These are phyloP conservation scores for Maccullochella peelii DNA, from an alignment of 2,113 vertebrate species.

Conservation along the genomic window DNA sequence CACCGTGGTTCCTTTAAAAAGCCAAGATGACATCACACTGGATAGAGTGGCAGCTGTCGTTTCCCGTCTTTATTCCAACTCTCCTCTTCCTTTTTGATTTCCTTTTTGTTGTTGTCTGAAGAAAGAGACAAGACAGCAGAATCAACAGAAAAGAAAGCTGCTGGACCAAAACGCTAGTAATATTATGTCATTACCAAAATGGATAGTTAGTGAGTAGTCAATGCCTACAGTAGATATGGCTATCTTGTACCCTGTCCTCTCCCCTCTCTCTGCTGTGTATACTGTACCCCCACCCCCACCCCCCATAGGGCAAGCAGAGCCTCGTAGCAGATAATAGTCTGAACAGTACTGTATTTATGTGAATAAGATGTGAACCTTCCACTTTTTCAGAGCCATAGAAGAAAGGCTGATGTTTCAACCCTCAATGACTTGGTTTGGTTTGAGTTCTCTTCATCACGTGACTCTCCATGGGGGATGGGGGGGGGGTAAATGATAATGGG, in stretches of 20 bases:
- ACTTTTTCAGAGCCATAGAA: conserved; percentile 49
- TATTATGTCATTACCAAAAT: conserved; percentile 83
- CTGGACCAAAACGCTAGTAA: conserved; percentile 78
- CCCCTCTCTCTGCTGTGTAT: conserved; percentile 43
- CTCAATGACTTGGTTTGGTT: conserved; percentile 8
- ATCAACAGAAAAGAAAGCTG: conserved; percentile 83
- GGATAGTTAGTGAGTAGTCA: conserved; percentile 87
- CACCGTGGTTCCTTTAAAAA: conserved; percentile 30
- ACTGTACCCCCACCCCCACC: conserved; percentile 74
- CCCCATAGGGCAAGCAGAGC: conserved; percentile 86
- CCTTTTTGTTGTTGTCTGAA: conserved; percentile 68
- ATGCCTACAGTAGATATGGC: conserved; percentile 87
- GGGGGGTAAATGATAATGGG: too few relatives aligned
- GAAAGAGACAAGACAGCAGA: conserved; percentile 72
- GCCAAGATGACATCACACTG: conserved; percentile 18
- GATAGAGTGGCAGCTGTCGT: not conserved
- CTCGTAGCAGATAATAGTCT: conserved; percentile 81
- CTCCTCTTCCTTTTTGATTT: conserved; percentile 7
- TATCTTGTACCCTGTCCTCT: conserved; percentile 82
- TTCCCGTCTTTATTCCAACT: not conserved
- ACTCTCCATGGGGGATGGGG: not conserved
- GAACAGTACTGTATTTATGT: conserved; percentile 86
- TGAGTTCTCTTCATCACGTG: conserved; percentile 17
- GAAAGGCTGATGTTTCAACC: conserved; percentile 26
- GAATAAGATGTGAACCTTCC: conserved; percentile 48